These are phyloP conservation scores for Callyntrura guangdongensis DNA, from an alignment of 2,888 invertebrate genomes.

Conservation along the genomic window DNA sequence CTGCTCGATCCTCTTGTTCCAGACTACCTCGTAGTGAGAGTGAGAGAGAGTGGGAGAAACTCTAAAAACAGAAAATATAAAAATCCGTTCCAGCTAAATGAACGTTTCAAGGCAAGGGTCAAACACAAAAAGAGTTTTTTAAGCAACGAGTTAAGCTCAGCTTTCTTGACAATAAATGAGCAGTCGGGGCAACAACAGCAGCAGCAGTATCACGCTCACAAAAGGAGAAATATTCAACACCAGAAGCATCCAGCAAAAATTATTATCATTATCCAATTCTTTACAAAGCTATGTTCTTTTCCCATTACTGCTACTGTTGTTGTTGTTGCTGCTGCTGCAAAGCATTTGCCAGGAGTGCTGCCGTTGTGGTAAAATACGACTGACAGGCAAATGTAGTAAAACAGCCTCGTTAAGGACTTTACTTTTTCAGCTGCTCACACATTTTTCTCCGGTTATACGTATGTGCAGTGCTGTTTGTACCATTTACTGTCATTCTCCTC, in stretches of 20 bases:
- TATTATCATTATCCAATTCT: slow-evolving; percentile 4
- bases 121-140: slow-evolving; percentile 37
- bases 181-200: not conserved
- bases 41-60: not conserved
- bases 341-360: not conserved
- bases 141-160: slow-evolving; percentile 11
- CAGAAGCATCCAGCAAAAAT: slow-evolving; percentile 37
- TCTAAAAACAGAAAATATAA: not conserved
- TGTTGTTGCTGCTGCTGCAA: not conserved
- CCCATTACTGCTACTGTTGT: not conserved
- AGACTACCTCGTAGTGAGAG: not conserved
- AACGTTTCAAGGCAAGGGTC: slow-evolving; percentile 60
- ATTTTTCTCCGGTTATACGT: slow-evolving; percentile 36
- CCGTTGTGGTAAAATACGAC: slow-evolving; percentile 68
- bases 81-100: slow-evolving; percentile 43
- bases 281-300: slow-evolving; percentile 39
- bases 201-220: not conserved
- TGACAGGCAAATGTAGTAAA: slow-evolving; percentile 65
- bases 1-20: no score
- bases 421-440: slow-evolving; percentile 72
- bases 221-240: slow-evolving; percentile 52
- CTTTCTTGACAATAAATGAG: slow-evolving; percentile 23
- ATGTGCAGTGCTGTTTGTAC: not conserved
- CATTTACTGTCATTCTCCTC: slow-evolving; percentile 8
- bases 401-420: slow-evolving; percentile 71